Percentiles rank a stretch among this genome's conserved stretches.
Conservation (phyloP, 1,140 invertebrate genomes). For the Pachypsylla venusta region DNA sequence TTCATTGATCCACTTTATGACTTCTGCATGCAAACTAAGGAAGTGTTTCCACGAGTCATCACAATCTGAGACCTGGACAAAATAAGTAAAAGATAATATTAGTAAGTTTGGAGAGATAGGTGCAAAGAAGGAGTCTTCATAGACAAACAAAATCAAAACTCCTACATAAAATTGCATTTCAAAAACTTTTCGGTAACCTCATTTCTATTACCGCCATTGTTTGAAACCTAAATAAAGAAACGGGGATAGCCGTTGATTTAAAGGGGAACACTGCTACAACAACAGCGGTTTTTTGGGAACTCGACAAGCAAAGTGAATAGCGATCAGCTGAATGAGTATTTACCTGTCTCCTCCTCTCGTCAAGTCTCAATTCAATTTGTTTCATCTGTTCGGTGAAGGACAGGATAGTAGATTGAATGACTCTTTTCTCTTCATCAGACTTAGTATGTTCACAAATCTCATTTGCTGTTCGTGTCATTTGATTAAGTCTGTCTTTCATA, state of each 20-base stretch:
- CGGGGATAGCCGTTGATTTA: too few relatives aligned
- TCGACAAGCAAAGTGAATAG: too few relatives aligned
- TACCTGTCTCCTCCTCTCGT: constrained; percentile 57
- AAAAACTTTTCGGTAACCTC: too few relatives aligned
- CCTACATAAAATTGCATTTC: too few relatives aligned
- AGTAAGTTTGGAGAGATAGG: too few relatives aligned
- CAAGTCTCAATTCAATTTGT: constrained; percentile 56
- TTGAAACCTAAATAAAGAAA: too few relatives aligned
- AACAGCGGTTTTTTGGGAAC: too few relatives aligned
- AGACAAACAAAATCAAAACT: too few relatives aligned
- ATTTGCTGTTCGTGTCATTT: constrained; percentile 56
- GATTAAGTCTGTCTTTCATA: constrained; percentile 59
- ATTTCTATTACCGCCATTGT: too few relatives aligned
- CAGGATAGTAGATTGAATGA: constrained; percentile 57
- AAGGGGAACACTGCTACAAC: too few relatives aligned
- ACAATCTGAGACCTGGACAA: constrained; percentile 57
- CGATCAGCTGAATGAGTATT: constrained; percentile 11
- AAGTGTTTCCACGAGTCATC: constrained; percentile 77
- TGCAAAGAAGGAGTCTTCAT: too few relatives aligned
- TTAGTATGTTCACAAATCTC: constrained; percentile 60
- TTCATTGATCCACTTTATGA: constrained; percentile 67
- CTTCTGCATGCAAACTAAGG: constrained; percentile 59
- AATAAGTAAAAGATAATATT: too few relatives aligned
- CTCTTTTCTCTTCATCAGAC: constrained; percentile 57
- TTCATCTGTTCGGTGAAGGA: constrained; percentile 59